Evolutionary conservation across 2,113 vertebrate species (phyloP).

Genomic region (Alaudala cheleensis): DNA sequence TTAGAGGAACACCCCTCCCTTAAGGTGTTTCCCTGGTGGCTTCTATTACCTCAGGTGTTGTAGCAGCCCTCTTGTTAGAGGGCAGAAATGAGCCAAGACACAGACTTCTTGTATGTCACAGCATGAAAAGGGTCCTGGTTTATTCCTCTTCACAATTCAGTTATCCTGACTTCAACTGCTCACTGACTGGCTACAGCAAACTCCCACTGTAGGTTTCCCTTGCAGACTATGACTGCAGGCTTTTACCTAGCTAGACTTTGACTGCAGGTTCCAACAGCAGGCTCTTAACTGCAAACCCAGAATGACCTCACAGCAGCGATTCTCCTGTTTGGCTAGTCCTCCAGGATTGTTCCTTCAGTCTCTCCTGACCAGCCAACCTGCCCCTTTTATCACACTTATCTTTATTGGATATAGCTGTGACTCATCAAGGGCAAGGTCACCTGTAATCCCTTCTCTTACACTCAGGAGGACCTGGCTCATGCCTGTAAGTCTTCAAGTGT

Average conservation of each 20-base stretch:
- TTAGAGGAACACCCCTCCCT: background rate
- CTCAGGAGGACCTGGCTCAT: background rate
- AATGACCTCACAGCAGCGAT: background rate
- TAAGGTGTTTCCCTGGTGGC: background rate
- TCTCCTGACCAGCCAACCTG: no score
- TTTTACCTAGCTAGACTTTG: no score
- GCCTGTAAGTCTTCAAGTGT: background rate
- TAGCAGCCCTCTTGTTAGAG: background rate
- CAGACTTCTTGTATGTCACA: background rate
- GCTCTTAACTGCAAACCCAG: background rate
- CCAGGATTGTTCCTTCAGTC: background rate
- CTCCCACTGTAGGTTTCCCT: background rate
- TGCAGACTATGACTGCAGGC: no score
- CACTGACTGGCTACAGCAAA: background rate
- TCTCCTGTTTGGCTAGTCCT: background rate
- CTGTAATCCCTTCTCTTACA: background rate
- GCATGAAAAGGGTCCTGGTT: background rate
- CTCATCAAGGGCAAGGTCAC: background rate
- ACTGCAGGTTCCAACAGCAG: no score
- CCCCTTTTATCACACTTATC: no score
- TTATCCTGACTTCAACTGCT: background rate
- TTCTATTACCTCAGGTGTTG: background rate
- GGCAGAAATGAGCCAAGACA: background rate
- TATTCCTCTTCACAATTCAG: background rate
- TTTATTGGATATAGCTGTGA: background rate